These are phyloP conservation scores for Actinemys pallida DNA, from an alignment of 2,113 vertebrate genomes.

Conservation along the genomic window DNA sequence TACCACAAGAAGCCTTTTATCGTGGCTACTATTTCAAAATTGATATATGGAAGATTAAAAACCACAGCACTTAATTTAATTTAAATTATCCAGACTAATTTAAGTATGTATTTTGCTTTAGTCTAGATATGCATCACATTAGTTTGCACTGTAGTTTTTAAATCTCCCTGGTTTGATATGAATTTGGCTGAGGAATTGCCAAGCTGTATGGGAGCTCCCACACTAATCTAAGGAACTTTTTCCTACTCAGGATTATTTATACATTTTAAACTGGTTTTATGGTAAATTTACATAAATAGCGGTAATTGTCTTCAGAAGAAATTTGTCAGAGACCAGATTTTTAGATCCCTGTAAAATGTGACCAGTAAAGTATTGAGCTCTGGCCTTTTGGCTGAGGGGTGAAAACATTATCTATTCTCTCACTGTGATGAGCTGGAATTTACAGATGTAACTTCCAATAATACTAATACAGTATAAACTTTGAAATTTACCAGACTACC, in stretches of 20 bases:
- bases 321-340: constrained; percentile 46
- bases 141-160: constrained; percentile 13
- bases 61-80: neutral
- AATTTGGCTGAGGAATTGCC: constrained; percentile 2
- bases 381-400: too few relatives aligned
- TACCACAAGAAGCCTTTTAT: neutral
- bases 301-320: constrained; percentile 33
- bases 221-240: neutral
- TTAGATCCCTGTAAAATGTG: constrained; percentile 24
- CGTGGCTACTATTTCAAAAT: neutral
- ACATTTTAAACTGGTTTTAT: constrained; percentile 47
- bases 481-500: constrained; percentile 18
- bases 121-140: neutral
- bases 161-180: neutral
- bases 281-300: constrained; percentile 56
- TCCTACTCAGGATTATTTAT: neutral
- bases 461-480: neutral
- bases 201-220: neutral
- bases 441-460: constrained; percentile 49
- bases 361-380: constrained; percentile 27
- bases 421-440: constrained; percentile 37
- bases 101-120: neutral
- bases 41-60: neutral
- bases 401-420: neutral
- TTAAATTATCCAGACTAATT: neutral